phyloP scores from a whole-genome alignment of 2,113 vertebrate species.

The Sisor rabdophorus region DNA sequence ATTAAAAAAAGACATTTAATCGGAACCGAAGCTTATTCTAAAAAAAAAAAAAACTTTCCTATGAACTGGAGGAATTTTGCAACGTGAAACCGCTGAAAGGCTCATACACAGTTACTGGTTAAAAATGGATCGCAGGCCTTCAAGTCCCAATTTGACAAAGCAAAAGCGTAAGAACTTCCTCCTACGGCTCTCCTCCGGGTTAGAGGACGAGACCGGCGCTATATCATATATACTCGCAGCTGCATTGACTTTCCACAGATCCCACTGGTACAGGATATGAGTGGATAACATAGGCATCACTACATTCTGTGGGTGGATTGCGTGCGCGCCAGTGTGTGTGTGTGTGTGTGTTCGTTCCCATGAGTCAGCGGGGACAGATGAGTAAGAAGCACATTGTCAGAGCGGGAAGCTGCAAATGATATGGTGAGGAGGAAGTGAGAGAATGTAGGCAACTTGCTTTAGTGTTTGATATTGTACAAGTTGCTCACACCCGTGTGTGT shows the following conservation, averaged over 20 bases:
- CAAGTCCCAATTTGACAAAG: not conserved
- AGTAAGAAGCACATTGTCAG: conserved; percentile 38
- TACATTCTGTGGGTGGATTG: conserved; percentile 46
- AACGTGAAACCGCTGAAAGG: not conserved
- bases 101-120: not conserved
- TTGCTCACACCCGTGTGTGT: conserved; percentile 36
- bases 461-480: conserved; percentile 15
- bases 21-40: not conserved
- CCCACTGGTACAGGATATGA: conserved; percentile 41
- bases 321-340: conserved; percentile 14
- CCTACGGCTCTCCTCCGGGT: conserved; percentile 41
- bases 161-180: conserved; percentile 28
- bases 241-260: conserved; percentile 36
- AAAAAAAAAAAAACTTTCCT: no score
- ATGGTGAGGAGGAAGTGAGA: conserved; percentile 43
- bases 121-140: conserved; percentile 12
- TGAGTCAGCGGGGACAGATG: conserved; percentile 39
- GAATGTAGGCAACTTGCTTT: conserved; percentile 15
- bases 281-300: conserved; percentile 27
- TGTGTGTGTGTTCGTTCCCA: conserved; percentile 4
- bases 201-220: conserved; percentile 5
- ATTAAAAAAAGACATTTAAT: no score
- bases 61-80: not conserved
- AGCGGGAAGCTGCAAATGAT: conserved; percentile 41
- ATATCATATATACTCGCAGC: conserved; percentile 32